Conservation (phyloP, 2,888 invertebrate genomes). For the Eurytoma californica region DNA sequence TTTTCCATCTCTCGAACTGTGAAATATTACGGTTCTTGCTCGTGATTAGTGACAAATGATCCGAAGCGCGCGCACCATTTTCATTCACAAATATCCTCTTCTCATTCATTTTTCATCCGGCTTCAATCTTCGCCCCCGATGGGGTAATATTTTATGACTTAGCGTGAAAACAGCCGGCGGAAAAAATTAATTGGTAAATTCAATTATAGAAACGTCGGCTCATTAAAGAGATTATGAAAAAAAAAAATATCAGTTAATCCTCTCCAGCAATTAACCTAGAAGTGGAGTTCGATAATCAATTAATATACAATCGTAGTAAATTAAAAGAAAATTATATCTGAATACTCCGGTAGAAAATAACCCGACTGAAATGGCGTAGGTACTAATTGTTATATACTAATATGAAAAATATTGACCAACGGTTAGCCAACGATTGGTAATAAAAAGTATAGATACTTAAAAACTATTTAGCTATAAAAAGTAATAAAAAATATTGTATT, state of each 20-base stretch:
- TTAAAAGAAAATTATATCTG: neutral
- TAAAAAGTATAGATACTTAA: no score
- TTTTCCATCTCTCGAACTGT: conserved; percentile 54
- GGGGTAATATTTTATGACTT: conserved; percentile 25
- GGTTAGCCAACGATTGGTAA: no score
- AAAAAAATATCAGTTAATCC: no score
- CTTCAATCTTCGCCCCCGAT: conserved; percentile 30
- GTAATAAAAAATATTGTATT: no score
- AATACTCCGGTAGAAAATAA: no score
- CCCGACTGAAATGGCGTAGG: no score
- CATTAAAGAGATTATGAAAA: neutral
- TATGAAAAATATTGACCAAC: no score
- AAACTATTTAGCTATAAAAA: no score
- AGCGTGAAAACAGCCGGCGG: conserved; percentile 31
- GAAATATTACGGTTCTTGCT: conserved; percentile 60
- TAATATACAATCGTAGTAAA: neutral
- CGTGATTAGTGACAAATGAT: conserved; percentile 61
- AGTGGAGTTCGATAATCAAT: neutral
- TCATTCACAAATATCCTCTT: conserved; percentile 40
- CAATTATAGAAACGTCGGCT: neutral
- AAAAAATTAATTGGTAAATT: conserved; percentile 36
- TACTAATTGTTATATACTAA: no score
- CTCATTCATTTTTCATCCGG: conserved; percentile 50
- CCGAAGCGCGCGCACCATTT: conserved; percentile 8
- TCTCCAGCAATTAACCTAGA: no score